These are phyloP conservation scores for Caenorhabditis japonica DNA, from an alignment of 2,888 invertebrate genomes.

Conservation along the genomic window DNA sequence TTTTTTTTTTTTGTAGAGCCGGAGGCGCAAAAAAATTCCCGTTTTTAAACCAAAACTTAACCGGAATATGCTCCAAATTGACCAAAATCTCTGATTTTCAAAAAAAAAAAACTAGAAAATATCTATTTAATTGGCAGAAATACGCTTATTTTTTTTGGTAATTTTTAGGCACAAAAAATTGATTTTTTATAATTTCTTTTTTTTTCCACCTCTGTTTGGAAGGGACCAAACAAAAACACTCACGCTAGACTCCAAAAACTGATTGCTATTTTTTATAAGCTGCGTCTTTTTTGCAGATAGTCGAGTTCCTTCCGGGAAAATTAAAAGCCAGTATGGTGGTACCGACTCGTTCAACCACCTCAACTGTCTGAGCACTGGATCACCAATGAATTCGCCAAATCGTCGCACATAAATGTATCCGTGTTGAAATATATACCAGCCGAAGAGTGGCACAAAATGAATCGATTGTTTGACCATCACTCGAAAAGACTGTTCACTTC, in stretches of 20 bases:
- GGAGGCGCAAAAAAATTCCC: too few relatives aligned
- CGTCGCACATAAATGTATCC: conserved; percentile 75
- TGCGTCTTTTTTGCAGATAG: conserved; percentile 52
- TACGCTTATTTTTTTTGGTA: too few relatives aligned
- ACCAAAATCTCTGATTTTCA: too few relatives aligned
- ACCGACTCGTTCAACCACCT: conserved; percentile 61
- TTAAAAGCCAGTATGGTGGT: conserved; percentile 70
- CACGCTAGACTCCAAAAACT: conserved; percentile 45
- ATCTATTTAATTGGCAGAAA: too few relatives aligned
- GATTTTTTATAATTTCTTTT: too few relatives aligned
- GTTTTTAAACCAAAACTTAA: too few relatives aligned
- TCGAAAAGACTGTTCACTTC: conserved; percentile 66
- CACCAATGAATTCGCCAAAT: conserved; percentile 67
- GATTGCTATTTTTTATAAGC: conserved; percentile 57
- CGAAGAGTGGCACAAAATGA: conserved; percentile 73
- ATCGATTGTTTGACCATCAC: conserved; percentile 73
- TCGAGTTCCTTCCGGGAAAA: conserved; percentile 71
- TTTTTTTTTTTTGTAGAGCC: too few relatives aligned
- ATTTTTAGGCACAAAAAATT: too few relatives aligned
- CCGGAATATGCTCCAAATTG: too few relatives aligned
- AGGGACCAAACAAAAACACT: conserved; percentile 3
- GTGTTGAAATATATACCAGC: conserved; percentile 75
- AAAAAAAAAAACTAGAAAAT: too few relatives aligned
- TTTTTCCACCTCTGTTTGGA: too few relatives aligned
- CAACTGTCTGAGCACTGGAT: conserved; percentile 67